Evolutionary conservation across 2,888 invertebrate species (phyloP).

Genomic region (Clistopyga incitator): DNA sequence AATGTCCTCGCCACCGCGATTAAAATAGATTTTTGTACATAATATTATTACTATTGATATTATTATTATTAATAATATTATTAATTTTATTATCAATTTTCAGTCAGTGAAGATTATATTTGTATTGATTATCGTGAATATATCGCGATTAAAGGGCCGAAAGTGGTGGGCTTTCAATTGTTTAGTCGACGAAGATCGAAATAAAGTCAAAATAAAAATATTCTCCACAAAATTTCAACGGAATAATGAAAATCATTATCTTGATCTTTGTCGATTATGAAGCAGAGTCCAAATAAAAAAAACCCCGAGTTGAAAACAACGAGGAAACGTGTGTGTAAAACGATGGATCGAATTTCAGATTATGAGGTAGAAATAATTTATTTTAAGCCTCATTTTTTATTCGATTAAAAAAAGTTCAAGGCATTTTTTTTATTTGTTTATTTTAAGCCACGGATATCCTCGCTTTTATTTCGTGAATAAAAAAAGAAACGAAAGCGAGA

Average conservation of each 20-base stretch:
- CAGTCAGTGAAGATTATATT: slow-evolving; percentile 13
- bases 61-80: slow-evolving; percentile 16
- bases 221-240: slow-evolving; percentile 1
- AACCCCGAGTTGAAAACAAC: slow-evolving; percentile 40
- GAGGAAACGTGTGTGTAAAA: slow-evolving; percentile 24
- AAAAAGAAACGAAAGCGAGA: slow-evolving; percentile 31
- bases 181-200: slow-evolving; percentile 16
- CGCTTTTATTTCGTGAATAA: slow-evolving; percentile 11
- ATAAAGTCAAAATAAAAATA: not conserved
- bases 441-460: slow-evolving; percentile 5
- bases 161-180: slow-evolving; percentile 26
- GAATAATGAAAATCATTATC: slow-evolving; percentile 1
- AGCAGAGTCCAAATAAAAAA: not conserved
- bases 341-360: slow-evolving; percentile 15
- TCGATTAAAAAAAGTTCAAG: not conserved
- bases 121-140: slow-evolving; percentile 27
- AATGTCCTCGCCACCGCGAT: slow-evolving; percentile 28
- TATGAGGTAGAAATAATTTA: not conserved
- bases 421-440: slow-evolving; percentile 8
- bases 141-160: slow-evolving; percentile 29
- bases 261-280: slow-evolving; percentile 21
- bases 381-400: not conserved
- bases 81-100: slow-evolving; percentile 38
- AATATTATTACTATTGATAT: slow-evolving; percentile 26
- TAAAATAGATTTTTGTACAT: slow-evolving; percentile 43